A percentile compares a stretch with the other conserved stretches of the same genome.
Evolutionary conservation across 2,888 invertebrate genomes (phyloP).

Genomic region (Ectemnius cavifrons): DNA sequence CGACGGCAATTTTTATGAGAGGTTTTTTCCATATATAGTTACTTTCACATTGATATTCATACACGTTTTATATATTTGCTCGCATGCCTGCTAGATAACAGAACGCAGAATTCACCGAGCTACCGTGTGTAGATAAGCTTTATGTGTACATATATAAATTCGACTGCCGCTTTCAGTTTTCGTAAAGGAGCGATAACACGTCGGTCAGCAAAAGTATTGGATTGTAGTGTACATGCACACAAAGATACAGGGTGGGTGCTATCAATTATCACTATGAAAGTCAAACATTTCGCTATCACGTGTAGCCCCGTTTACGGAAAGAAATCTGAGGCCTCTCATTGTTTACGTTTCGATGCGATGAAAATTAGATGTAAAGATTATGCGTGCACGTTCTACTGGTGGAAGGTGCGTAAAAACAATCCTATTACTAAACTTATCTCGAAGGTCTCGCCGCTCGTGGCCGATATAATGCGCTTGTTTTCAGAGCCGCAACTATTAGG

Average conservation of each 20-base stretch:
- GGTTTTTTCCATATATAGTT: too few species aligned
- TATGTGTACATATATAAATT: too few species aligned
- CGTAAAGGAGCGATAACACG: constrained; percentile 7
- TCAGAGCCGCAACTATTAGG: constrained; percentile 31
- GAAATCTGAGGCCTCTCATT: constrained; percentile 10
- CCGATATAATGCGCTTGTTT: constrained; percentile 26
- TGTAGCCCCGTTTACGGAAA: constrained; percentile 3
- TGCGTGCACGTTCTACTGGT: not conserved
- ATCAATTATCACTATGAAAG: constrained; percentile 8
- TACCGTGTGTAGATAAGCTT: too few species aligned
- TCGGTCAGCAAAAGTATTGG: not conserved
- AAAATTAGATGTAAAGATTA: constrained; percentile 19
- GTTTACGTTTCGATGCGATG: constrained; percentile 10
- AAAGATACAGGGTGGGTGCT: not conserved
- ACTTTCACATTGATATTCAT: too few species aligned
- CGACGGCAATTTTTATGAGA: too few species aligned
- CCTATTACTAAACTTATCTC: constrained; percentile 42
- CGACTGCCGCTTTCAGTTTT: not conserved
- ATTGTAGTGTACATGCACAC: not conserved
- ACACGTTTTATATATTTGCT: too few species aligned
- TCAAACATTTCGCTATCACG: constrained; percentile 1
- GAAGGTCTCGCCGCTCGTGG: constrained; percentile 28
- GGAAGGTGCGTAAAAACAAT: constrained; percentile 3
- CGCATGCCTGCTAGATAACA: not conserved
- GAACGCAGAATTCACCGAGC: constrained; percentile 10